A percentile compares a stretch with the other conserved stretches of the same genome.
phyloP scores from a whole-genome alignment of 2,888 invertebrate species.

The Folsomia manolachei region DNA sequence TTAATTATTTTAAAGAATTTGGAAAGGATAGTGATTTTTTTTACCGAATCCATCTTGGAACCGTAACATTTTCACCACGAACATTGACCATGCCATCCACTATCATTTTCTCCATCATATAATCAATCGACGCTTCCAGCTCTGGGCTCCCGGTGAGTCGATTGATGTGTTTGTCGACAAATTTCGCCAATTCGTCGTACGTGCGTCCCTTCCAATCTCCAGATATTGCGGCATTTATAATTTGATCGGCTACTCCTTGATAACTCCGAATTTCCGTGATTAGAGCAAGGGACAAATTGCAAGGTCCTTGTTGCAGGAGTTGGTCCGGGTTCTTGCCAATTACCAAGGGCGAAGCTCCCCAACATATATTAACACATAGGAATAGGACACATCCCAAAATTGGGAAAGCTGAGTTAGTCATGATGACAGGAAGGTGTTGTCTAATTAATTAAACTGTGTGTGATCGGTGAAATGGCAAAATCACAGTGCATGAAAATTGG shows the following conservation, averaged over 20 bases:
- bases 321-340: background rate
- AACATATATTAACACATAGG: background rate
- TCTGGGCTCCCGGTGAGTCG: constrained; percentile 53
- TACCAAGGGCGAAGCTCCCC: background rate
- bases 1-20: background rate
- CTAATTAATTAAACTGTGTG: no score
- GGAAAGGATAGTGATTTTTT: background rate
- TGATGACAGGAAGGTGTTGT: no score
- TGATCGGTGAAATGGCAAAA: no score
- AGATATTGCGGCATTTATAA: constrained; percentile 58
- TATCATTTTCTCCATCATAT: constrained; percentile 51
- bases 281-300: background rate
- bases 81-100: constrained; percentile 54
- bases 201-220: constrained; percentile 60
- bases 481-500: background rate
- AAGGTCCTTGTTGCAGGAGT: background rate
- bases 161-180: constrained; percentile 53
- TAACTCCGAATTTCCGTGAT: constrained; percentile 63
- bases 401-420: no score
- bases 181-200: constrained; percentile 48
- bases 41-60: constrained; percentile 51
- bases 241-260: constrained; percentile 57
- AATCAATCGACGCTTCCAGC: constrained; percentile 55
- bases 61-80: constrained; percentile 54
- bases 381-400: background rate